Conservation (phyloP, 2,113 vertebrate species). For the Zosterops japonicus region DNA sequence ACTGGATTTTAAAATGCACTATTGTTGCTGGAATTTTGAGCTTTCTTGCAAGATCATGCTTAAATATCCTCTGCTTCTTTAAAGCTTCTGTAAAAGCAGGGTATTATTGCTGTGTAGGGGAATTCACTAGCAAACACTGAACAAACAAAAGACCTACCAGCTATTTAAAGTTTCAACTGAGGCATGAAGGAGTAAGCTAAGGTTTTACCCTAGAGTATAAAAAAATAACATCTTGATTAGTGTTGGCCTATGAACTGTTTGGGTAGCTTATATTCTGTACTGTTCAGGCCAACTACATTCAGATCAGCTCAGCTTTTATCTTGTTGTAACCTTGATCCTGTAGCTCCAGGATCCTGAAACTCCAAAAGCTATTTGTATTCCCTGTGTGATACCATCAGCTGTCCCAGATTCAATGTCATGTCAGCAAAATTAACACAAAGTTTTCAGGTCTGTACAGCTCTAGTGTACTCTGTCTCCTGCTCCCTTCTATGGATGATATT, state of each 20-base stretch:
- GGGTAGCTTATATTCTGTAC: neutral
- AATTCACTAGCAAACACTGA: neutral
- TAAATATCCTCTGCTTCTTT: neutral
- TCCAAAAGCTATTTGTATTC: constrained; percentile 24
- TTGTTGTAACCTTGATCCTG: constrained; percentile 32
- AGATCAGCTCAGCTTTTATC: constrained; percentile 36
- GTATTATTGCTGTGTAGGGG: neutral
- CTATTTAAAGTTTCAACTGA: constrained; percentile 8
- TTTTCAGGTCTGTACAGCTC: neutral
- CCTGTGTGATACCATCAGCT: constrained; percentile 4
- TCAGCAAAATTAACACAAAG: neutral
- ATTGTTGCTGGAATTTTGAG: neutral
- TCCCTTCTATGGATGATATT: neutral
- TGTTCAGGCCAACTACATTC: neutral
- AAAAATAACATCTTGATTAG: constrained; percentile 25
- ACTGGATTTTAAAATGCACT: neutral
- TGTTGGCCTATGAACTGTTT: neutral
- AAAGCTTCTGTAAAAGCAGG: neutral
- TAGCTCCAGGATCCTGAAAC: constrained; percentile 15
- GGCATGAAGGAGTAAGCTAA: neutral
- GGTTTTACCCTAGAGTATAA: neutral
- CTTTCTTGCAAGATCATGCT: neutral
- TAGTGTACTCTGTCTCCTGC: neutral
- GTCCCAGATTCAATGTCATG: constrained; percentile 23
- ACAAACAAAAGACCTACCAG: neutral